phyloP scores from a whole-genome alignment of 2,888 invertebrate genomes.

The Aphodius granarius region DNA sequence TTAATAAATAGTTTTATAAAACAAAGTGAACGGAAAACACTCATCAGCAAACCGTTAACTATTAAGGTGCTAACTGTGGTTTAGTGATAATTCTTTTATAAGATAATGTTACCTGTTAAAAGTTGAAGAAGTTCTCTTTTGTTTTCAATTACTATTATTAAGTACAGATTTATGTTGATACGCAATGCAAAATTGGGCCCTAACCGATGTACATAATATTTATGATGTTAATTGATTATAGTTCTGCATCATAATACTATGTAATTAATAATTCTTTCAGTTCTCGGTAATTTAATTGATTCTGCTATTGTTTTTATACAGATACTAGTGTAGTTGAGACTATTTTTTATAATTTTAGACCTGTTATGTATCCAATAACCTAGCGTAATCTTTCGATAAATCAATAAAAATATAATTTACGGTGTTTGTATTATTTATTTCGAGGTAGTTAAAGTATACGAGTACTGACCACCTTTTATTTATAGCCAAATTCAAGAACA shows the following conservation, averaged over 20 bases:
- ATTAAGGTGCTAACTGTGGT: conserved; percentile 25
- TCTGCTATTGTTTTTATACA: conserved; percentile 18
- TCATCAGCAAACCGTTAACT: conserved; percentile 6
- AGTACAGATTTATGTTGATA: neutral
- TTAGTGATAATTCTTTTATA: conserved; percentile 22
- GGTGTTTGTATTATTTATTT: neutral
- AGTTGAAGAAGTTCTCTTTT: conserved; percentile 18
- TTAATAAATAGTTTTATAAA: neutral
- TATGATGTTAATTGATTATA: neutral
- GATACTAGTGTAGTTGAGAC: conserved; percentile 11
- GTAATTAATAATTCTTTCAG: neutral
- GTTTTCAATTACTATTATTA: neutral
- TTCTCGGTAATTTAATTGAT: conserved; percentile 16
- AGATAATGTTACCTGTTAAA: conserved; percentile 25
- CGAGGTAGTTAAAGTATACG: too few relatives aligned
- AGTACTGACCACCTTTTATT: too few relatives aligned
- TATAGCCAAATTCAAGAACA: too few relatives aligned
- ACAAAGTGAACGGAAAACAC: neutral
- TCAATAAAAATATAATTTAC: conserved; percentile 24
- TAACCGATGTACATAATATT: neutral
- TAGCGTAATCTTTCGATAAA: conserved; percentile 26
- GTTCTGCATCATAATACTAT: neutral
- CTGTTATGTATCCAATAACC: conserved; percentile 16
- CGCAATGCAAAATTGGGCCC: neutral
- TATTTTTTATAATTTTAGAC: conserved; percentile 24